phyloP scores from a whole-genome alignment of 1,140 invertebrate species.

The Heliothis virescens region DNA sequence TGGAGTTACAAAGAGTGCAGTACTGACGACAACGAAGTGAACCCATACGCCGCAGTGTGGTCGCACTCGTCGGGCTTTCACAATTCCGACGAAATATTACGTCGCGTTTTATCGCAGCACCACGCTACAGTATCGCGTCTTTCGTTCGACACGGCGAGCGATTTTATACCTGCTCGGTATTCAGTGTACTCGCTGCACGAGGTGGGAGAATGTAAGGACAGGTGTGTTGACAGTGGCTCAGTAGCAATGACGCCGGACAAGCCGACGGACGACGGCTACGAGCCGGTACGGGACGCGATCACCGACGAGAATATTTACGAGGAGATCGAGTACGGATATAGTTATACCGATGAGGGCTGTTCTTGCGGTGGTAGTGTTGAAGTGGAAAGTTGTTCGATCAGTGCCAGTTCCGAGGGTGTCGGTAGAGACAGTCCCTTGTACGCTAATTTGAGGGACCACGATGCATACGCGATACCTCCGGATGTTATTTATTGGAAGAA shows the following conservation, averaged over 20 bases:
- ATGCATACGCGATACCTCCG: conserved; percentile 75
- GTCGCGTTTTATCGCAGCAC: conserved; percentile 71
- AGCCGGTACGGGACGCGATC: conserved; percentile 79
- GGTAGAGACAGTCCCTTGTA: conserved; percentile 82
- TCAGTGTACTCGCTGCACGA: conserved; percentile 76
- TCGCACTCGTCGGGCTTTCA: conserved; percentile 79
- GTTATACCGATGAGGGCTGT: conserved; percentile 80
- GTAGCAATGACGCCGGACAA: conserved; percentile 79
- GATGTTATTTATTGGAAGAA: conserved; percentile 85
- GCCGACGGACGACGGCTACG: conserved; percentile 78
- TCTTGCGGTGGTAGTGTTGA: conserved; percentile 79
- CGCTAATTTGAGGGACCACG: conserved; percentile 79
- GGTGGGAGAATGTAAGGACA: conserved; percentile 77
- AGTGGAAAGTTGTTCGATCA: conserved; percentile 79
- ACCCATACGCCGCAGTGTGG: conserved; percentile 76
- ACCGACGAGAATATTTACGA: conserved; percentile 83
- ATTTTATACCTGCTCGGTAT: conserved; percentile 70
- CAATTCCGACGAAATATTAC: conserved; percentile 78
- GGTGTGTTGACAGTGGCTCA: conserved; percentile 62
- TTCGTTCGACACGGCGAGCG: conserved; percentile 77
- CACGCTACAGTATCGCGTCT: conserved; percentile 72
- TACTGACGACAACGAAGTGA: conserved; percentile 58
- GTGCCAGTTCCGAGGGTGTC: conserved; percentile 80
- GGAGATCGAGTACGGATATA: conserved; percentile 78
- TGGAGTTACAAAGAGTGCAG: conserved; percentile 83